Conservation (phyloP, 2,888 invertebrate genomes). For the Ditula angustiorana region DNA sequence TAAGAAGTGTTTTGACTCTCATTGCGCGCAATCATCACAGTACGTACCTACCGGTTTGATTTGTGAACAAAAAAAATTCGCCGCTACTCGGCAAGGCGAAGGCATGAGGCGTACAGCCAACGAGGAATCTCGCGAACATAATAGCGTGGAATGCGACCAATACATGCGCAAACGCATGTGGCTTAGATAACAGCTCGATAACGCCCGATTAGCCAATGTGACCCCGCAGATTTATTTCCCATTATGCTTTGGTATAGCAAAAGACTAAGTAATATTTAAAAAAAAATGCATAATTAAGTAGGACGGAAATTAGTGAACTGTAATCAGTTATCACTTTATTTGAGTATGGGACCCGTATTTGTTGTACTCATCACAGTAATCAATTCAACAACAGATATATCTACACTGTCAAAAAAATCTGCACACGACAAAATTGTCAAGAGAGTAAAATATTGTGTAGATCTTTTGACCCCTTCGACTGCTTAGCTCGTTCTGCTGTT, state of each 20-base stretch:
- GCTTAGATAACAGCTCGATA: constrained; percentile 78
- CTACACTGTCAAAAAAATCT: too few relatives aligned
- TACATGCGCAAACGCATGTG: constrained; percentile 61
- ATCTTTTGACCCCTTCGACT: too few relatives aligned
- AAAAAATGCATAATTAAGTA: not conserved
- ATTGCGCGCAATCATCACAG: constrained; percentile 44
- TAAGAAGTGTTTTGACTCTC: constrained; percentile 26
- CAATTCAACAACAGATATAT: too few relatives aligned
- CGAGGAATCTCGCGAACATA: constrained; percentile 75
- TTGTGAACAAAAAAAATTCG: constrained; percentile 80
- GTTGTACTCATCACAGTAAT: too few relatives aligned
- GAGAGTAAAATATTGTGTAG: too few relatives aligned
- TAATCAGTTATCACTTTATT: not conserved
- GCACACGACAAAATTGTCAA: too few relatives aligned
- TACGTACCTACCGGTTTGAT: constrained; percentile 76
- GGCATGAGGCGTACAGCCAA: constrained; percentile 55
- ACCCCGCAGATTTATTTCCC: constrained; percentile 58
- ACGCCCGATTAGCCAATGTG: constrained; percentile 80
- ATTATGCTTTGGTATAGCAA: constrained; percentile 1
- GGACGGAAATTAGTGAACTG: not conserved
- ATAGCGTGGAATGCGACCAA: constrained; percentile 76
- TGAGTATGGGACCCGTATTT: too few relatives aligned
- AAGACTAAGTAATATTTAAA: not conserved
- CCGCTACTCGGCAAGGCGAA: constrained; percentile 66
- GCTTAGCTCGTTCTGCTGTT: too few relatives aligned